These are phyloP conservation scores for Collichthys lucidus DNA, from an alignment of 2,113 vertebrate species.

Conservation along the genomic window DNA sequence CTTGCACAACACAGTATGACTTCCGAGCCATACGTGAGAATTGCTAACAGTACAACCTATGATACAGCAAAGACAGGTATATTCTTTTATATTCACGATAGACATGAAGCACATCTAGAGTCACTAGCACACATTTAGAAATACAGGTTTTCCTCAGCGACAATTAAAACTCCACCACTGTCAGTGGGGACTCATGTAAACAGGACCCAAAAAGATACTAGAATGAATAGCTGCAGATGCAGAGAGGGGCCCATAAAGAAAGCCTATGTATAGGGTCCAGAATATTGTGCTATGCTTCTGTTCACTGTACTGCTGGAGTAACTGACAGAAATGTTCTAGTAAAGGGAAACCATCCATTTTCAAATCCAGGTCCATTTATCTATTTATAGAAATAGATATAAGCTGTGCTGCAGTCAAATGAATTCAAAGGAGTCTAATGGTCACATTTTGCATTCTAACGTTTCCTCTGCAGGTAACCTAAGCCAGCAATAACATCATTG, in stretches of 20 bases:
- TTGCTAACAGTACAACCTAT: conserved; percentile 14
- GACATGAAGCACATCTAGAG: conserved; percentile 67
- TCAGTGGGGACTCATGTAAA: background rate
- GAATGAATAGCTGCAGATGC: too few species aligned
- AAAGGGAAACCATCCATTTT: conserved; percentile 5
- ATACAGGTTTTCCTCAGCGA: conserved; percentile 37
- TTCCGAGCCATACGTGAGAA: conserved; percentile 51
- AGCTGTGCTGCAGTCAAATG: conserved; percentile 5
- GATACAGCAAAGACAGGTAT: conserved; percentile 45
- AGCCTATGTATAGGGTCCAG: too few species aligned
- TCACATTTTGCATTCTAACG: conserved; percentile 30
- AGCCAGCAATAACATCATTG: conserved; percentile 72
- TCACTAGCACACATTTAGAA: conserved; percentile 57
- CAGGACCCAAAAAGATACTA: too few species aligned
- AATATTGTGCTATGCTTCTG: too few species aligned
- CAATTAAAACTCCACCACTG: background rate
- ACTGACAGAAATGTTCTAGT: background rate
- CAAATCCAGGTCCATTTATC: background rate
- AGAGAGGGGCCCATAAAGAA: too few species aligned
- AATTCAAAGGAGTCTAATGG: conserved; percentile 5
- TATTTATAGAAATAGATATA: background rate
- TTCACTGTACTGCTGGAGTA: conserved; percentile 5
- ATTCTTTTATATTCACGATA: conserved; percentile 32
- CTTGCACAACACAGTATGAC: conserved; percentile 44
- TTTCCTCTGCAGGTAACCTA: conserved; percentile 48